phyloP scores from a whole-genome alignment of 2,113 vertebrate genomes.

The Caracal caracal region DNA sequence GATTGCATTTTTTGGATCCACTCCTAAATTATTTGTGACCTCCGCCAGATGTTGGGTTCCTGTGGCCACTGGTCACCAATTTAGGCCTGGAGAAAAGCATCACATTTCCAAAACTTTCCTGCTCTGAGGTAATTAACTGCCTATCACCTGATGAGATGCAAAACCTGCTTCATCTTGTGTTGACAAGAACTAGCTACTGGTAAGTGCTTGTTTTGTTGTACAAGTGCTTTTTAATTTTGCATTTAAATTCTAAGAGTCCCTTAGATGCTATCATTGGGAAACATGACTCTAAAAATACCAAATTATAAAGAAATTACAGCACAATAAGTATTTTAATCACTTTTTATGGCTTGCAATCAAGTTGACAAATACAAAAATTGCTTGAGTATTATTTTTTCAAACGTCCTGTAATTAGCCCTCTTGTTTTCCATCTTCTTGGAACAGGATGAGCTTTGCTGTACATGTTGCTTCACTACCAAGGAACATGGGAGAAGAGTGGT shows the following conservation, averaged over 20 bases:
- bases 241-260: constrained; percentile 68
- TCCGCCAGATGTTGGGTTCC: neutral
- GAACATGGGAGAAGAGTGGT: neutral
- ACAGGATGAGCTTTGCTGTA: neutral
- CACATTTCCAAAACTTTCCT: neutral
- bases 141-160: neutral
- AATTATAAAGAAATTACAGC: constrained; percentile 67
- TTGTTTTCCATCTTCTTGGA: constrained; percentile 64
- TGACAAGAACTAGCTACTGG: constrained; percentile 26
- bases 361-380: constrained; percentile 68
- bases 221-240: constrained; percentile 66
- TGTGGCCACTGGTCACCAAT: neutral
- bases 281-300: constrained; percentile 68
- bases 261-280: constrained; percentile 62
- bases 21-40: neutral
- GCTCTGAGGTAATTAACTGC: neutral
- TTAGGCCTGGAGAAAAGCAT: neutral
- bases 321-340: constrained; percentile 67
- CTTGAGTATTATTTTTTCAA: constrained; percentile 63
- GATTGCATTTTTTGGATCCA: neutral
- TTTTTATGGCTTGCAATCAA: constrained; percentile 73
- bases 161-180: neutral
- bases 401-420: constrained; percentile 43
- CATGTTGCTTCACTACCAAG: neutral
- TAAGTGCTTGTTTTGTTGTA: constrained; percentile 32